Evolutionary conservation across 92 coral and sea anemone species (phyloP), one percentile per base, ranked within the genome.

Genomic region (Parazoanthus atlanticus): DNA sequence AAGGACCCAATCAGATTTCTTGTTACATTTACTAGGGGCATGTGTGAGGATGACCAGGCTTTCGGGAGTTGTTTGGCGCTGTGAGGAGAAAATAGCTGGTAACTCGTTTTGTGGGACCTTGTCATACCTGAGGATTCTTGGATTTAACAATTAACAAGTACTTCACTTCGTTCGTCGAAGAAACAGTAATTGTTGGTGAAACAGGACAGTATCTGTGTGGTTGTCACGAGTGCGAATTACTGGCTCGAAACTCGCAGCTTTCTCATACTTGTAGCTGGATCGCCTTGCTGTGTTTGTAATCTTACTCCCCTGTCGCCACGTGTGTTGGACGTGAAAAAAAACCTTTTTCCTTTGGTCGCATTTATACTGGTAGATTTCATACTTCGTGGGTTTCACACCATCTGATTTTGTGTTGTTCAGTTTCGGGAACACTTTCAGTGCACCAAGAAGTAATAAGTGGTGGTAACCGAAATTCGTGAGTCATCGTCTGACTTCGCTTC

Each of bases 31-130:
- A 41, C 66, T 43, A 46, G 41, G 78, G 67, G 74, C 87, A 84
- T 84, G 87, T 84, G 87, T 84, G 87, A 84, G 67, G 66, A 40
- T 84, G 87, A 84, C 78, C 87, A 84, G 87, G 66, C 77, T 84
- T 43, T 84, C 87, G 87, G 87, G 87, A 84, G 87, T 84, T 84
- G 87, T 84, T 84, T 84, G 87, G 87, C 87, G 87, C 87, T 84
- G 87, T 84, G 87, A 70, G 26, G 78, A 41, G 87, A 84, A 84
- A 84, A 84, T 43, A 84, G 78, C 67, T 84, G 85, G 85, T 81
- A 81, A 81, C 85, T 81, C 65, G 87, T 70, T 71, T 70, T 41
- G 78, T 84, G 78, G 87, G 87, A 84, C 67, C 87, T 70, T 69
- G 78, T 38, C 79, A 84, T 47, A 70, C 17, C 78, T 84, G 43